Conservation (phyloP, 2,797 vertebrate species). For the Gorsachius magnificus region DNA sequence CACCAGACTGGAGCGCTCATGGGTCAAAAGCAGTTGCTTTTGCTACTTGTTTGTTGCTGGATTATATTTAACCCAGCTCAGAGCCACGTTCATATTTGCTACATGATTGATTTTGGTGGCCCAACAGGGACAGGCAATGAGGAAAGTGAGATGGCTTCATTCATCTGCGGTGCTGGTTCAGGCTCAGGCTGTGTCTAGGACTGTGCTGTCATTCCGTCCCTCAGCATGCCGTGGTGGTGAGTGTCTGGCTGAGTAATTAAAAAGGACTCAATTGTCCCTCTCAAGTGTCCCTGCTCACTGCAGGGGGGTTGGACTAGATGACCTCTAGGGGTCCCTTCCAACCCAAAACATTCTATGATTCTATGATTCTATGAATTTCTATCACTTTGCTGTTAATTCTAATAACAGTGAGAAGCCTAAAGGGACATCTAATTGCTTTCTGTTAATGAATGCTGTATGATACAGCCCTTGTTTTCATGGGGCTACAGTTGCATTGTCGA, state of each 20-base stretch:
- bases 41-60: neutral
- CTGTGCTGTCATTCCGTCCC: neutral
- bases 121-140: neutral
- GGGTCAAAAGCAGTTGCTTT: neutral
- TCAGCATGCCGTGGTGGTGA: accelerated
- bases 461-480: neutral
- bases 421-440: neutral
- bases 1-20: neutral
- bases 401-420: neutral
- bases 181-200: neutral
- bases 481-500: neutral
- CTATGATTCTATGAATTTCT: no score
- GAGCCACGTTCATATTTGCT: accelerated
- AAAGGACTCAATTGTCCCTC: neutral
- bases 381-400: neutral
- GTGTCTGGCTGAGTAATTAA: neutral
- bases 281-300: no score
- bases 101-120: neutral
- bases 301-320: no score
- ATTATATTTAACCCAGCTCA: neutral
- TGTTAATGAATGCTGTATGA: accelerated
- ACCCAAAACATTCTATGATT: no score
- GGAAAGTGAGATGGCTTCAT: accelerated
- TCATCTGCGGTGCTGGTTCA: neutral
- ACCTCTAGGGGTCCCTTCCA: no score